Percentiles rank a stretch among this genome's conserved stretches.
Conservation (phyloP, 1,140 invertebrate genomes). For the Acromyrmex charruanus region DNA sequence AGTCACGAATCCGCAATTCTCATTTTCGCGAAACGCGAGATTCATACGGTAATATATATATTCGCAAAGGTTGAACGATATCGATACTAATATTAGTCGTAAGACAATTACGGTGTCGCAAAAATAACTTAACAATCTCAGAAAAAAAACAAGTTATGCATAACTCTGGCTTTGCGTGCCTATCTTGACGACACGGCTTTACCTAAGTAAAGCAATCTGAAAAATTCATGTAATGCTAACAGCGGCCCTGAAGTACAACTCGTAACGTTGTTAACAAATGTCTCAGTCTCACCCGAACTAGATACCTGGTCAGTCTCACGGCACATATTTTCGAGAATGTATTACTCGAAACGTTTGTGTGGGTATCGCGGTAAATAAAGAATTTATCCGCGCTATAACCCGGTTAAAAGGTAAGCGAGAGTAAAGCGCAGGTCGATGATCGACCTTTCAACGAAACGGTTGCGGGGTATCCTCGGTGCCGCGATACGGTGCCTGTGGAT, state of each 20-base stretch:
- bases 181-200: background rate
- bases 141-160: constrained; percentile 42
- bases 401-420: constrained; percentile 66
- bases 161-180: constrained; percentile 47
- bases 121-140: constrained; percentile 40
- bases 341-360: constrained; percentile 40
- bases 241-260: constrained; percentile 5
- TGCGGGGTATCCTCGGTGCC: constrained; percentile 28
- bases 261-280: constrained; percentile 52
- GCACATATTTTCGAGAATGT: constrained; percentile 32
- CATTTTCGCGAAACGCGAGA: background rate
- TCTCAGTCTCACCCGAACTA: constrained; percentile 2
- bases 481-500: constrained; percentile 51
- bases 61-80: background rate
- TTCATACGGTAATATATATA: background rate
- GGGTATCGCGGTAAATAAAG: constrained; percentile 60
- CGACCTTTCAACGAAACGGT: constrained; percentile 70
- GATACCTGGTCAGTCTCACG: constrained; percentile 37
- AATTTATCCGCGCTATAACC: constrained; percentile 72
- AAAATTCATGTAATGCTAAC: constrained; percentile 41
- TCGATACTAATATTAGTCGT: background rate
- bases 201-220: constrained; percentile 29
- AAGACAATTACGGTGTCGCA: constrained; percentile 25
- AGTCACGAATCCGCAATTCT: background rate
- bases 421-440: constrained; percentile 73